Evolutionary conservation across 2,888 invertebrate genomes (phyloP).

Genomic region (Nesidiocoris tenuis): DNA sequence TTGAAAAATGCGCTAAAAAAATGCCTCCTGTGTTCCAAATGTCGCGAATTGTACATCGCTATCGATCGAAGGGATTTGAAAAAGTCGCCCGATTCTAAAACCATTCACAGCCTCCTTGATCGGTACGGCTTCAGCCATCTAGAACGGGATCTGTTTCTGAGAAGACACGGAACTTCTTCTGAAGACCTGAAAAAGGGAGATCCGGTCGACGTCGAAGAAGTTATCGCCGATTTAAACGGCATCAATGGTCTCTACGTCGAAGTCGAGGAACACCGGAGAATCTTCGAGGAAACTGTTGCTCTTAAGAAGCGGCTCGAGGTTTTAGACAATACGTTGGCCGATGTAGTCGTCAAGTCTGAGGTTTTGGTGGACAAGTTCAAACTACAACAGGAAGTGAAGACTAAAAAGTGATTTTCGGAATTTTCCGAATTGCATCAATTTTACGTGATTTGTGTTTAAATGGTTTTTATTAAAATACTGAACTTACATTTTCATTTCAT

Average conservation of each 20-base stretch:
- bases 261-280: slow-evolving; percentile 28
- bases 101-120: slow-evolving; percentile 18
- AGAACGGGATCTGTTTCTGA: slow-evolving; percentile 26
- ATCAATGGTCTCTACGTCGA: slow-evolving; percentile 29
- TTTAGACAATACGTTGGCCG: slow-evolving; percentile 22
- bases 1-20: slow-evolving; percentile 24
- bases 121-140: slow-evolving; percentile 18
- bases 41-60: slow-evolving; percentile 8
- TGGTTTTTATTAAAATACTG: no score
- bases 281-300: slow-evolving; percentile 22
- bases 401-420: no score
- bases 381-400: no score
- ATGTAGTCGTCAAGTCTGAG: slow-evolving; percentile 36
- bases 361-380: slow-evolving; percentile 34
- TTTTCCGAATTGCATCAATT: no score
- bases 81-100: slow-evolving; percentile 1
- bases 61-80: slow-evolving; percentile 7
- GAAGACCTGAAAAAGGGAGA: background rate
- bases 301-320: slow-evolving; percentile 33
- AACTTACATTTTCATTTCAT: no score
- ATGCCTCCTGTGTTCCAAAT: background rate
- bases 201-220: slow-evolving; percentile 21
- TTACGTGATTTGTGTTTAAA: no score
- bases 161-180: slow-evolving; percentile 14
- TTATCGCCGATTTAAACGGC: slow-evolving; percentile 30